phyloP scores from a whole-genome alignment of 2,113 vertebrate genomes.

The Formicarius rufipectus region DNA sequence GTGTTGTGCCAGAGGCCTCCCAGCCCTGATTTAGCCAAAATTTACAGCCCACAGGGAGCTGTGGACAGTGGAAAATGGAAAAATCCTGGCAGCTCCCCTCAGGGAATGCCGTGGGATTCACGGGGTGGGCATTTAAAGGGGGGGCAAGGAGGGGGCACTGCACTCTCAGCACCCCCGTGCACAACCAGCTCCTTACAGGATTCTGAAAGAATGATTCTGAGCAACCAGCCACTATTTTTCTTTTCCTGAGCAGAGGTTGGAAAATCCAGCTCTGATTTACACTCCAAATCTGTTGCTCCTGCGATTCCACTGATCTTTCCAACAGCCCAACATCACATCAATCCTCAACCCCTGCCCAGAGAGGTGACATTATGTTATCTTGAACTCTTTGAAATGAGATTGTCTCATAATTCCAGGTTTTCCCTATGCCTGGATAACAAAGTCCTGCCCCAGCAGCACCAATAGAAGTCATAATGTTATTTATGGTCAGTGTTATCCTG shows the following conservation, averaged over 20 bases:
- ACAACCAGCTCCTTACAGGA: not conserved
- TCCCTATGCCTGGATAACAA: not conserved
- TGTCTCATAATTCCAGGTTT: not conserved
- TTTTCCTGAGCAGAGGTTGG: not conserved
- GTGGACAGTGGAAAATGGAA: not conserved
- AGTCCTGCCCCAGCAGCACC: not conserved
- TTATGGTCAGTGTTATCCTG: not conserved
- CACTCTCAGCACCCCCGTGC: not conserved
- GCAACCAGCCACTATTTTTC: no score
- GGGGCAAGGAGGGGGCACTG: accelerated
- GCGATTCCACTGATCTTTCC: accelerated
- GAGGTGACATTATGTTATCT: not conserved
- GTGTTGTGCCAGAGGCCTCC: conserved; percentile 28
- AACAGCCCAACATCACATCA: accelerated
- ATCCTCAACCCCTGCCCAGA: not conserved
- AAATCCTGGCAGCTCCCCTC: not conserved
- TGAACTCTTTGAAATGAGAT: not conserved
- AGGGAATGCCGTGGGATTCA: accelerated
- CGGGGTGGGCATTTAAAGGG: not conserved
- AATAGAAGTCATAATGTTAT: not conserved
- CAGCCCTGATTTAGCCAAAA: conserved; percentile 48
- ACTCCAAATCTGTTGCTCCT: accelerated
- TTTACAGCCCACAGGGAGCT: conserved; percentile 29
- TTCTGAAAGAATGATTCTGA: accelerated
- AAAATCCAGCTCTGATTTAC: not conserved